These are phyloP conservation scores for Sebastes minor DNA, from an alignment of 2,797 vertebrate species.

Conservation along the genomic window DNA sequence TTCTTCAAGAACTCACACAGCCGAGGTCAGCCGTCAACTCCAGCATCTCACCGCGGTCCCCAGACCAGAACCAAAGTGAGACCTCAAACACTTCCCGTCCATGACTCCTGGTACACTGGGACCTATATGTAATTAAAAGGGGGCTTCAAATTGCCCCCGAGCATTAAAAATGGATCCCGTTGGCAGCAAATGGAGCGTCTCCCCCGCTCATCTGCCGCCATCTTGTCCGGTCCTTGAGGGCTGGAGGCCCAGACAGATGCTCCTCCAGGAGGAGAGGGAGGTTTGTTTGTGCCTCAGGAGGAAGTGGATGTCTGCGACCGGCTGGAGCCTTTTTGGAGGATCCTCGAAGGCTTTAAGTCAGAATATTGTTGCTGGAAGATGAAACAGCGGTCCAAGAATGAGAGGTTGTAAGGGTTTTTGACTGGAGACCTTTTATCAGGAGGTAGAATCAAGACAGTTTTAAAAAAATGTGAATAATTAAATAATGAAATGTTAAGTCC, in stretches of 20 bases:
- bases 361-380: not conserved
- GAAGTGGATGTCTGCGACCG: not conserved
- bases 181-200: constrained; percentile 64
- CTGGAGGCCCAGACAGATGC: constrained; percentile 63
- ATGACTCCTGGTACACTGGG: constrained; percentile 48
- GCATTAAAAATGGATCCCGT: constrained; percentile 74
- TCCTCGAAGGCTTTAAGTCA: not conserved
- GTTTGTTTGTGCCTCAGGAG: constrained; percentile 22
- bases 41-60: constrained; percentile 43
- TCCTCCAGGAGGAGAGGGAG: constrained; percentile 46
- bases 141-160: constrained; percentile 49
- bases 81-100: constrained; percentile 12
- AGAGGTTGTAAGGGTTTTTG: not conserved
- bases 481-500: not conserved
- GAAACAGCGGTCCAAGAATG: not conserved
- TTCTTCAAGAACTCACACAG: constrained; percentile 22
- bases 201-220: constrained; percentile 35
- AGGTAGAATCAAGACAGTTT: not conserved
- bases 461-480: not conserved
- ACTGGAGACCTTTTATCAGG: not conserved
- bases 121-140: constrained; percentile 65
- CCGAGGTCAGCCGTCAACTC: constrained; percentile 52
- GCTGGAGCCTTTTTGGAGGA: constrained; percentile 3
- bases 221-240: constrained; percentile 43
- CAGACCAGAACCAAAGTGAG: constrained; percentile 11